Evolutionary conservation across 2,113 vertebrate genomes (phyloP), one percentile per base, ranked within the genome.

Genomic region (Indicator indicator): DNA sequence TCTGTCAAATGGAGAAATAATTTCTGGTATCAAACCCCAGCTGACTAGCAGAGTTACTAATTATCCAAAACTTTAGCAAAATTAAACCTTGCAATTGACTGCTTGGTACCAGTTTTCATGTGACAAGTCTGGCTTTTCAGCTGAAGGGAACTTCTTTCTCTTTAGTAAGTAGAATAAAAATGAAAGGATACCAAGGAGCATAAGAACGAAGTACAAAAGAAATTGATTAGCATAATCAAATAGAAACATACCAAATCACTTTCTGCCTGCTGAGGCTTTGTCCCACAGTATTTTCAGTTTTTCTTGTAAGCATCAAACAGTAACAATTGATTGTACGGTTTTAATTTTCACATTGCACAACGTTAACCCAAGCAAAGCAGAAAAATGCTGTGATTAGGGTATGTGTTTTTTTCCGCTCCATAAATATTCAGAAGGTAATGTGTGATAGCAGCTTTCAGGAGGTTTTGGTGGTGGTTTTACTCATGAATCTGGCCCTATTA

Each of bases 81-180:
- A 52, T 42, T n/a, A 42, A 74, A 38, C 3, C 78, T 87, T 78
- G 19, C 11, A 89, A 11, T 4, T 60, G 44, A 48, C 24, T 58
- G 30, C 15, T 74, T 88, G 30, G 12, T 90, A 46, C 14, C 32
- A 8, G 28, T 33, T 92, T 89, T 46, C 16, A n/a, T 24, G 5
- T 42, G 27, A 32, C 5, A 56, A 75, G 4, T 79, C 48, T 79
- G 54, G 9, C 16, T 79, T 75, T 82, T 79, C 0, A 0, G 6
- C n/a, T 80, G 9, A 76, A 63, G 32, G 13, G 12, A 27, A 20
- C 9, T 52, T 82, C 88, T 59, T 40, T 56, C 17, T 68, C 8
- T 40, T 80, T 20, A 86, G n/a, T 40, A 67, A 64, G 17, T 20
- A 14, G 15, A 83, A 59, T 5, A 30, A 11, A 24, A 86, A 2